Base-by-base conservation (phyloP, 2,888 invertebrate species). In the Actias luna region DNA sequence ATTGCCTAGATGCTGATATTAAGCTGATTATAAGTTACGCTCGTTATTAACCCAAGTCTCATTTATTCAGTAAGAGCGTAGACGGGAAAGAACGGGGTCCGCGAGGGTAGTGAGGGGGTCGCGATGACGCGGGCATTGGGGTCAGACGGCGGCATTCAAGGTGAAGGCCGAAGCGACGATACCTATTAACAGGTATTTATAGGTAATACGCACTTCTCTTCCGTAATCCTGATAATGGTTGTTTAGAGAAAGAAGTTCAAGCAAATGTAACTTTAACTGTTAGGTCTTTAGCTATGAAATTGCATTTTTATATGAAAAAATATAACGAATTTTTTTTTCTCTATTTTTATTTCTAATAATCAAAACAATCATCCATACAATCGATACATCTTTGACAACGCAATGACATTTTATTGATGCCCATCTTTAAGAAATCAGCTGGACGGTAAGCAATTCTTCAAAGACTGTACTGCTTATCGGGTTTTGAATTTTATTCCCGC, bases 111-210 rank as follows among this genome's bases (percentile, higher is more conserved):
- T 50, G 69, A 67, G 72, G 69, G 73, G 76, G 76, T 72, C 70
- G 74, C 66, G 73, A 75, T 77, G 76, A 75, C 75, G 79, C 75
- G 77, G 71, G 70, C 68, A 69, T 67, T 66, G 73, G 82, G 89
- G 89, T 86, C 88, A 89, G 90, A 88, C 87, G 84, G 83, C 80
- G 83, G 79, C 84, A 82, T 89, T 89, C 91, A 92, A 92, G 92
- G 92, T 91, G 86, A 92, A 92, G 92, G 92, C 84, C 88, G 77
- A 75, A 78, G 78, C 72, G 71, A 65, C 67, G 73, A 65, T 50
- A 78, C 74, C 71, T 75, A 73, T 63, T 61, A 4, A 25, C 65
- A 64, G 59, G 59, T 39, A 35, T 36, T 64, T 68, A 67, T 68
- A 71, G 64, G 58, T 65, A 59, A 36, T 59, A 63, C 50, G 35